phyloP scores from a whole-genome alignment of 2,113 vertebrate species.

The Oxyruncus cristatus region DNA sequence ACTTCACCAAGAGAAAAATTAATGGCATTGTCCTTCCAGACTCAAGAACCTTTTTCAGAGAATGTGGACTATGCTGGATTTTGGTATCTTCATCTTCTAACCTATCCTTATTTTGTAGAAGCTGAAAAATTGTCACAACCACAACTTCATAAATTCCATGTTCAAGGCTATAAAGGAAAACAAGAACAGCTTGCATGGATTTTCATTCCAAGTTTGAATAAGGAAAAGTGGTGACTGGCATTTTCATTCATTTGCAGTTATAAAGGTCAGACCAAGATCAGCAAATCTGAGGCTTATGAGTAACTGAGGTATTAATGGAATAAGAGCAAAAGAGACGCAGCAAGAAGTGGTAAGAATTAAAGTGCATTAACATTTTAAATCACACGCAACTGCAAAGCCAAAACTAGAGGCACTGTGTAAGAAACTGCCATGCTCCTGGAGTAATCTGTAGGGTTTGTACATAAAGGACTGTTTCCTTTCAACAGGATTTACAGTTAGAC shows the following conservation, averaged over 20 bases:
- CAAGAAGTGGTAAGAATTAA: neutral
- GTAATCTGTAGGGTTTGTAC: neutral
- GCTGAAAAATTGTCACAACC: constrained; percentile 31
- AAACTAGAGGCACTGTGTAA: neutral
- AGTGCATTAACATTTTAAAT: neutral
- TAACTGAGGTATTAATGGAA: neutral
- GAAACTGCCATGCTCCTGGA: neutral
- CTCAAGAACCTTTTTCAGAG: neutral
- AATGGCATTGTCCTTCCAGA: neutral
- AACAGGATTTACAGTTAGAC: neutral
- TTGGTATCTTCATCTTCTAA: neutral
- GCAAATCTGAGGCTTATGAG: neutral
- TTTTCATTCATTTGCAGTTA: neutral
- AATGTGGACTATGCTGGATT: neutral
- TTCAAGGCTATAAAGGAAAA: neutral
- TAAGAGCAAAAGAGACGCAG: neutral
- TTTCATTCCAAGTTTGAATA: neutral
- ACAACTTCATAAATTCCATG: neutral
- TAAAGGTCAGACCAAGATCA: neutral
- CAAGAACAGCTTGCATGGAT: neutral
- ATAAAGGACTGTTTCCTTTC: neutral
- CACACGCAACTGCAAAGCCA: neutral
- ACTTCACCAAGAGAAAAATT: neutral
- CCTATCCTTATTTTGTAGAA: neutral
- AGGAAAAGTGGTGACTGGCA: neutral